Evolutionary conservation across 2,888 invertebrate genomes (phyloP), one percentile per base, ranked within the genome.

Genomic region (Heliconius ismenius): DNA sequence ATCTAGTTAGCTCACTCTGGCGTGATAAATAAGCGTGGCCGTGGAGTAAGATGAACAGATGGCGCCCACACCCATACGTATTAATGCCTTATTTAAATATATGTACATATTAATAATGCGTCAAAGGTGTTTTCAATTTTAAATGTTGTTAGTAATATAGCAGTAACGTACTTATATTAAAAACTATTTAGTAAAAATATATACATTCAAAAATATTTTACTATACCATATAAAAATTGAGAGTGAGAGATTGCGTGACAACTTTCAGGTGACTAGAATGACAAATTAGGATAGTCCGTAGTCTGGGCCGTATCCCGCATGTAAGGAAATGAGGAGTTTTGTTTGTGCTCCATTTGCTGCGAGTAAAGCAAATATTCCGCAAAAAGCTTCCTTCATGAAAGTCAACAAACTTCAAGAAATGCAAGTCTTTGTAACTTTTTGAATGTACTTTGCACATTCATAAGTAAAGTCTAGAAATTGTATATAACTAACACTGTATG

Each of bases 311-410:
- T 69, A 77, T 32, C 32, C 32, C 32, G 32, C 32, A 32, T 78
- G 82, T 26, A 76, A 79, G 74, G 82, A 81, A 83, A 84, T 83
- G 82, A 84, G 82, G 80, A 79, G 81, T 83, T 83, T 82, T 83
- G 83, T 83, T 81, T 81, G 83, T 79, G 80, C 75, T 80, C 81
- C 81, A 80, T 82, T 80, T 81, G 77, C 78, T 79, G 78, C 77
- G 80, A 75, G 81, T 75, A 82, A 82, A 81, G 83, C 82, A 84
- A 84, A 84, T 83, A 84, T 78, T 54, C 75, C 43, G 73, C 73
- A 72, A 75, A 79, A 75, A 77, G 73, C 75, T 72, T 76, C 75
- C 77, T 78, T 73, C 64, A 77, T 65, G 72, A 77, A 58, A 67
- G 68, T 63, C 70, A 75, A 70, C 69, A 73, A 54, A 36, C 73